Percentiles rank a stretch among this genome's conserved stretches.
Conservation (phyloP, 2,888 invertebrate genomes). For the Ophioninae sp. region DNA sequence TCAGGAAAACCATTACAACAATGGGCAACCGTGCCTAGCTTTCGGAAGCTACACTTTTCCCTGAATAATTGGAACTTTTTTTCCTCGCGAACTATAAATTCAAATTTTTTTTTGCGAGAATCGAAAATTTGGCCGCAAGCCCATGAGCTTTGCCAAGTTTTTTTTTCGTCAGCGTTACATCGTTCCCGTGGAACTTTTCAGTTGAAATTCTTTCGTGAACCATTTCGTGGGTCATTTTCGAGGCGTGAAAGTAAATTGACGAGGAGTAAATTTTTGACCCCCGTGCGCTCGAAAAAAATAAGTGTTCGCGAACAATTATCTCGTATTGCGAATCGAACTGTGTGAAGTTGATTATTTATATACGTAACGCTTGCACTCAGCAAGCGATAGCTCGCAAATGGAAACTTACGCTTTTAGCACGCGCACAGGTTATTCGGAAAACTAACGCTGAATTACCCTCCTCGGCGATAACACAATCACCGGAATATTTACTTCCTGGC, state of each 20-base stretch:
- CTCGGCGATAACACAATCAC: constrained; percentile 57
- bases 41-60: no score
- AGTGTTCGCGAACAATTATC: neutral
- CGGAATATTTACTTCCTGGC: constrained; percentile 59
- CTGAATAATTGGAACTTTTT: no score
- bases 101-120: no score
- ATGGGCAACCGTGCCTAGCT: no score
- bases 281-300: neutral
- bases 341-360: neutral
- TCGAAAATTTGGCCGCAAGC: no score
- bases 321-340: neutral
- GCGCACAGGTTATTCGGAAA: neutral
- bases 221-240: no score
- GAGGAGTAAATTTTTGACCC: neutral
- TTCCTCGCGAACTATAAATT: no score
- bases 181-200: no score
- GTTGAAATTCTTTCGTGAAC: no score
- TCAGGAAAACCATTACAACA: no score
- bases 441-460: constrained; percentile 22
- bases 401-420: neutral
- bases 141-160: no score
- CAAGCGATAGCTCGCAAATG: constrained; percentile 10
- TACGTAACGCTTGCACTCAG: neutral
- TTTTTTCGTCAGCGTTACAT: no score
- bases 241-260: neutral